Evolutionary conservation across 1,140 invertebrate species (phyloP).

Genomic region (Goniozus legneri): DNA sequence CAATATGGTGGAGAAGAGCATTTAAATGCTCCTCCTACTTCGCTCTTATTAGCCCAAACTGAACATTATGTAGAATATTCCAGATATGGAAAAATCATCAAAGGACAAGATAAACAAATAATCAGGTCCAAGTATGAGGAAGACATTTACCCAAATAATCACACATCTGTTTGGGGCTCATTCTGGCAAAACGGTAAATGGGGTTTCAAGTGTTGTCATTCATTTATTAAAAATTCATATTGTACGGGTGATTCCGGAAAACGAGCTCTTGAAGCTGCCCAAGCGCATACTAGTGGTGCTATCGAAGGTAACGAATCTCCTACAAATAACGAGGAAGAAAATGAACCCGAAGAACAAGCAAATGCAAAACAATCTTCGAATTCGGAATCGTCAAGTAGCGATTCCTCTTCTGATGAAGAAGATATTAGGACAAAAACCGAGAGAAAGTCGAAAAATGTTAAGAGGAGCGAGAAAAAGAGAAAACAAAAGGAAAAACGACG

Average conservation of each 20-base stretch:
- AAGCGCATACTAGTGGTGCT: conserved; percentile 23
- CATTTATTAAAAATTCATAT: conserved; percentile 87
- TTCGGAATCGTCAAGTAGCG: conserved; percentile 26
- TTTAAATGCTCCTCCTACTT: conserved; percentile 78
- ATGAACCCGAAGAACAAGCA: conserved; percentile 11
- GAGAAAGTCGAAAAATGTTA: conserved; percentile 45
- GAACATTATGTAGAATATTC: conserved; percentile 97
- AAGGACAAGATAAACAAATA: conserved; percentile 82
- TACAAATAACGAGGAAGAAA: conserved; percentile 3
- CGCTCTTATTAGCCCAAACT: conserved; percentile 88
- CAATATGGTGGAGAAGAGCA: conserved; percentile 93
- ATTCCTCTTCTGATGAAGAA: conserved; percentile 41
- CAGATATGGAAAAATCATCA: conserved; percentile 79
- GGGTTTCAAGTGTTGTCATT: conserved; percentile 97
- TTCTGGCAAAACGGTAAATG: conserved; percentile 89
- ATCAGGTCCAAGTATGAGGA: conserved; percentile 93
- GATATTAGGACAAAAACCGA: conserved; percentile 30
- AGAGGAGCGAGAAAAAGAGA: conserved; percentile 57
- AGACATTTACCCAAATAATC: conserved; percentile 89
- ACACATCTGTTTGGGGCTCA: conserved; percentile 93
- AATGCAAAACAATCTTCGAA: conserved; percentile 16
- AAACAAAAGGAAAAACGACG: conserved; percentile 69
- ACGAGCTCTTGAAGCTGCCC: conserved; percentile 23
- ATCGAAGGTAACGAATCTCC: conserved; percentile 5
- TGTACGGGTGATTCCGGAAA: conserved; percentile 81